These are phyloP conservation scores for Siniperca undulata DNA, from an alignment of 2,797 vertebrate genomes.

Conservation along the genomic window DNA sequence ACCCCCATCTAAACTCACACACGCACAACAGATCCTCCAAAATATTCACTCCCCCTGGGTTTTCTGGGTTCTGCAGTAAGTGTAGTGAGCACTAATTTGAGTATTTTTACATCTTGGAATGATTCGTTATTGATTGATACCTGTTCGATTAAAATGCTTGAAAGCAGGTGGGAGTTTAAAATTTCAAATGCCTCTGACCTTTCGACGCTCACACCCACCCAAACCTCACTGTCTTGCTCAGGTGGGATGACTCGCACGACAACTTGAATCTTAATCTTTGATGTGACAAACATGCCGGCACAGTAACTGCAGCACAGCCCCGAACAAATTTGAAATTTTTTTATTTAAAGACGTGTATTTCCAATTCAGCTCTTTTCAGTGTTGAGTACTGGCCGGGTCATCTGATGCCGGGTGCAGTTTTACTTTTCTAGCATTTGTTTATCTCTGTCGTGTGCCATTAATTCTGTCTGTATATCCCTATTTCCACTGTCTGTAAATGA, in stretches of 20 bases:
- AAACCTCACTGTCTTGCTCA: constrained; percentile 51
- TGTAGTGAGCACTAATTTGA: constrained; percentile 69
- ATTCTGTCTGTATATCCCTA: constrained; percentile 66
- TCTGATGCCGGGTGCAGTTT: constrained; percentile 61
- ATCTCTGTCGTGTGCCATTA: constrained; percentile 76
- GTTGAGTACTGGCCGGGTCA: not conserved
- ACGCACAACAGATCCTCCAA: constrained; percentile 51
- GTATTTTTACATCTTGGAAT: constrained; percentile 66
- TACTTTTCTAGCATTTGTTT: constrained; percentile 69
- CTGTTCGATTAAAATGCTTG: constrained; percentile 67
- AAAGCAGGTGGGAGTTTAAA: constrained; percentile 58
- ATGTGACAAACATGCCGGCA: constrained; percentile 73
- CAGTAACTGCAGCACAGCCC: constrained; percentile 67
- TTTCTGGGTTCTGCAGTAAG: constrained; percentile 71
- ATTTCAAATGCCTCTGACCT: constrained; percentile 50
- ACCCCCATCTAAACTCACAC: constrained; percentile 43
- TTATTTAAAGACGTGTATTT: constrained; percentile 22
- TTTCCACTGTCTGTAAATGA: constrained; percentile 78
- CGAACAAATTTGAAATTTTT: constrained; percentile 7
- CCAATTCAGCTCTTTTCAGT: constrained; percentile 36
- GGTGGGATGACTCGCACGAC: constrained; percentile 51
- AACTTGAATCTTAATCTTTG: constrained; percentile 67
- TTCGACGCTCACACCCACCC: constrained; percentile 57
- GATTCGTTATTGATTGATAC: constrained; percentile 59
- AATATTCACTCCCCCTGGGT: constrained; percentile 52